Evolutionary conservation across 2,113 vertebrate species (phyloP).

Genomic region (Python bivittatus): DNA sequence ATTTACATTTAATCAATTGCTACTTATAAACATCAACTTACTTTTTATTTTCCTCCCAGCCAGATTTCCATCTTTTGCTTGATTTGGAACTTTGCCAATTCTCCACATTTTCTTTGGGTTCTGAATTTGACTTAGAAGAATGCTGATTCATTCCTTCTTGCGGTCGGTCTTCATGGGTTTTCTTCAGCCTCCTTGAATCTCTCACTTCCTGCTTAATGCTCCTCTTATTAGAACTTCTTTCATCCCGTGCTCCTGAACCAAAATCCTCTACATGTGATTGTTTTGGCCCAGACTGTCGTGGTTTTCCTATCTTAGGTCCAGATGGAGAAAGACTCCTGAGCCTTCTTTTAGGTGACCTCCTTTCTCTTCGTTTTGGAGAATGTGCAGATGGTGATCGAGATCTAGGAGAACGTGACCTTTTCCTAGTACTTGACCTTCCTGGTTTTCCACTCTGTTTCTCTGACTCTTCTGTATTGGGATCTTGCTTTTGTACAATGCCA

Average conservation of each 20-base stretch:
- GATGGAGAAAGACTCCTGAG: constrained; percentile 84
- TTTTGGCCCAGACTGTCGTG: constrained; percentile 74
- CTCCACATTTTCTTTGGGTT: constrained; percentile 84
- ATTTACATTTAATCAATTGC: constrained; percentile 11
- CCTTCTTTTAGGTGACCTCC: constrained; percentile 87
- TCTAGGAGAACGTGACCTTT: constrained; percentile 85
- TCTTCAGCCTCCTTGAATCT: constrained; percentile 84
- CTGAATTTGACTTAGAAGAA: constrained; percentile 75
- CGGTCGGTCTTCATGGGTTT: constrained; percentile 81
- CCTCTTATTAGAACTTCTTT: constrained; percentile 79
- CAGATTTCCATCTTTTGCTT: constrained; percentile 90
- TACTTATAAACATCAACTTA: constrained; percentile 69
- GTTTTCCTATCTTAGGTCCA: constrained; percentile 79
- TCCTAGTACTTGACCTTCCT: constrained; percentile 82
- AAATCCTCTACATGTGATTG: constrained; percentile 76
- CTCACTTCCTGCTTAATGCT: constrained; percentile 76
- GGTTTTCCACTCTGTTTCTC: constrained; percentile 80
- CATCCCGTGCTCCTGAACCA: constrained; percentile 74
- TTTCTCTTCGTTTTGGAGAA: constrained; percentile 90
- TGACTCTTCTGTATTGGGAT: constrained; percentile 69
- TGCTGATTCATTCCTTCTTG: constrained; percentile 74
- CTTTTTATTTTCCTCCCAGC: constrained; percentile 97
- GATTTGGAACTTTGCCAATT: constrained; percentile 81
- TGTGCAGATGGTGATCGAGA: constrained; percentile 81
- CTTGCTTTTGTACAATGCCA: constrained; percentile 85